Base-by-base conservation (phyloP, 2,888 invertebrate genomes). In the Megaustenia siamemsis region DNA sequence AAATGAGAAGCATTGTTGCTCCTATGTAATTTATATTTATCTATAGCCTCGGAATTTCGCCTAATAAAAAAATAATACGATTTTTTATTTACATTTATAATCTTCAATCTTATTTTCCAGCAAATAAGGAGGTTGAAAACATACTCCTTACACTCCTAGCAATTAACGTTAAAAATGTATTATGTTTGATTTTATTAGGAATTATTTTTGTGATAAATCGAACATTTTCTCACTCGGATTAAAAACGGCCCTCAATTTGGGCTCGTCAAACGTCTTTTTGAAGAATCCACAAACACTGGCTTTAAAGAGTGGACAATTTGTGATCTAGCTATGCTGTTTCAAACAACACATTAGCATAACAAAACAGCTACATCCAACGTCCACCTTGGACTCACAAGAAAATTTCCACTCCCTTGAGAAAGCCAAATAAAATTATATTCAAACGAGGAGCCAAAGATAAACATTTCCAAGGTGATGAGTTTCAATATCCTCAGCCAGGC, bases 401-500 rank as follows among this genome's bases (percentile, higher is more conserved):
- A 28, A 60, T 21, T 35, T 76, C 49, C 49, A 1, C 5, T 69
- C 81, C 71, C 69, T 28, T 56, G 81, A 81, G 69, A 79, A 45
- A 71, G 71, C 69, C 32, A 81, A 69, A 81, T 71, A 71, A 71
- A 81, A 81, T 81, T 69, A 81, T 71, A 81, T 69, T 81, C 69
- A 71, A 71, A 81, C 81, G 81, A 56, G 32, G 68, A 53, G 53
- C 68, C 68, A 79, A 68, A 68, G 68, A 68, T 79, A 79, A 79
- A 79, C 79, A 79, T 28, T 32, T 66, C 49, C 18, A 49, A 60
- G 56, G 77, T 66, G 79, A 66, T 68, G 68, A 43, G 43, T 81
- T 81, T 71, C 81, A 81, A 81, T 81, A 71, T 81, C 24, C 56
- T 28, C 38, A 45, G 32, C 32, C n/a, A 1, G 2, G 40, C 32